Base-by-base conservation (phyloP, 2,888 invertebrate genomes). In the Acronicta leporina region DNA sequence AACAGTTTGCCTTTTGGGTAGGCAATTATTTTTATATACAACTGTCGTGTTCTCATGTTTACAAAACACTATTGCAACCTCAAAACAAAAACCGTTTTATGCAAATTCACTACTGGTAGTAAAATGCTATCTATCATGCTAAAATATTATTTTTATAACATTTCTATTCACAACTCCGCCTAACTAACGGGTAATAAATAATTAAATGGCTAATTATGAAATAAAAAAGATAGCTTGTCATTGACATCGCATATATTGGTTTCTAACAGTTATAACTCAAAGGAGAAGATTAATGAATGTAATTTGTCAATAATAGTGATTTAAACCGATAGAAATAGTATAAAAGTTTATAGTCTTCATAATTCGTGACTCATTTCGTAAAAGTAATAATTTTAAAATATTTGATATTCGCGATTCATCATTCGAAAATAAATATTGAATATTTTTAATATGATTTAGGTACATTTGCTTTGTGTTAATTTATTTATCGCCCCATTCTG, bases 391-490 rank as follows among this genome's bases (percentile, higher is more conserved):
- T 35, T 35, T 13, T 35, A 0, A 7, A 2, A 7, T n/a, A 38
- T 38, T 38, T 7, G 5, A n/a, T 38, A 13, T 38, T 35, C n/a
- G 38, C 38, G n/a, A 38, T n/a, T 1, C 38, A n/a, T 38, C 38
- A 38, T n/a, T 38, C 38, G n/a, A 38, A n/a, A n/a, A 11, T 6
- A n/a, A n/a, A n/a, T n/a, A 38, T 38, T n/a, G n/a, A 38, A n/a
- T 13, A 13, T 13, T 33, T 35, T 13, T 13, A 13, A 13, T 44
- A 44, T 44, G 25, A 44, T 10, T 44, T 14, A 27, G n/a, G n/a
- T n/a, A n/a, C n/a, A n/a, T n/a, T n/a, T n/a, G n/a, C n/a, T 61
- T 42, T 20, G 14, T 48, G n/a, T 20, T 20, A 35, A 38, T 49
- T 41, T 48, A 13, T 44, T 38, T 7, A 45, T 15, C 40, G 40